Evolutionary conservation across 2,888 invertebrate genomes (phyloP), one percentile per base, ranked within the genome.

Genomic region (Gymnoscelis rufifasciata): DNA sequence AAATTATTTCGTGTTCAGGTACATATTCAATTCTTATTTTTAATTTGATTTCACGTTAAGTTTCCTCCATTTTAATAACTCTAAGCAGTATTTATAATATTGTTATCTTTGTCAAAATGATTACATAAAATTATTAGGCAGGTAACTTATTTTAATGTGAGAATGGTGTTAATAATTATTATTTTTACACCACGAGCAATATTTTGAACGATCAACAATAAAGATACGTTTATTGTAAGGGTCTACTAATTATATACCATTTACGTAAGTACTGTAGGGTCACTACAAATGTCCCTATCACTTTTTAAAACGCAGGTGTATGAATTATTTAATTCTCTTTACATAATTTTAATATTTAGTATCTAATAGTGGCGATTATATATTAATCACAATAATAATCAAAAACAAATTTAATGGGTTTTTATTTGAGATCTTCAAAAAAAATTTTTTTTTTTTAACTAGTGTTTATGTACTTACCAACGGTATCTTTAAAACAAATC

Each of bases 401-500:
- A n/a, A n/a, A n/a, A n/a, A n/a, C n/a, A n/a, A n/a, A n/a, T n/a
- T n/a, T n/a, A n/a, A n/a, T n/a, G n/a, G n/a, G n/a, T n/a, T n/a
- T n/a, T n/a, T n/a, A n/a, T n/a, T n/a, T n/a, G n/a, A n/a, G n/a
- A n/a, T n/a, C n/a, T n/a, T n/a, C n/a, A n/a, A n/a, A n/a, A n/a
- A n/a, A n/a, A n/a, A n/a, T n/a, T n/a, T n/a, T n/a, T n/a, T n/a
- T n/a, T n/a, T n/a, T n/a, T n/a, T n/a, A n/a, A n/a, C n/a, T n/a
- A n/a, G n/a, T n/a, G n/a, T n/a, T 19, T 26, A n/a, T 7, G 13
- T 10, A 38, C 88, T 84, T 78, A 86, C 87, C 88, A 50, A 81
- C 76, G 55, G 76, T 72, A 71, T 88, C 87, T 76, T 87, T 86
- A 77, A 86, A 86, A 74, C 88, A 87, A 76, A 87, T 88, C 75